A percentile compares a stretch with the other conserved stretches of the same genome.
phyloP scores from a whole-genome alignment of 2,113 vertebrate species.

The Drymodes brunneopygia region DNA sequence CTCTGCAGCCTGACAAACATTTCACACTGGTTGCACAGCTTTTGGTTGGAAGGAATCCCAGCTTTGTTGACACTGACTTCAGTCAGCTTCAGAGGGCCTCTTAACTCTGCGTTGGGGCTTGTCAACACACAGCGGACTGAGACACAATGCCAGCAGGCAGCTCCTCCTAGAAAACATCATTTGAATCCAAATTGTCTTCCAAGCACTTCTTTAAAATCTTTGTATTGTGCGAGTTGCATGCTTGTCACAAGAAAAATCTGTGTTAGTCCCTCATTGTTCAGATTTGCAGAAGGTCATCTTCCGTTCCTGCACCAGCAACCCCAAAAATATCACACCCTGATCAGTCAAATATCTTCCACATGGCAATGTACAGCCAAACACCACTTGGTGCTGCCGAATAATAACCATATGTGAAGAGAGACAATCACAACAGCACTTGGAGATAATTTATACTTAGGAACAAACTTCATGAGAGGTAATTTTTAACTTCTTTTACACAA shows the following conservation, averaged over 20 bases:
- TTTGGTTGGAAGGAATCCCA: slow-evolving; percentile 55
- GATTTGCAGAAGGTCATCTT: not conserved
- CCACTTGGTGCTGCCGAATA: not conserved
- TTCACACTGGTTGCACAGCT: slow-evolving; percentile 32
- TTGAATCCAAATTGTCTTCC: slow-evolving; percentile 16
- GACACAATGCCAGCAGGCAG: slow-evolving; percentile 40
- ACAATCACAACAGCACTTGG: not conserved
- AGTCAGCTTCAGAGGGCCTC: slow-evolving; percentile 49
- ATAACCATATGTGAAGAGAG: not conserved
- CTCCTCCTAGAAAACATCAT: slow-evolving; percentile 23
- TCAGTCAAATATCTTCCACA: not conserved
- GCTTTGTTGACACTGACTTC: slow-evolving; percentile 55
- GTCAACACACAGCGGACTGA: slow-evolving; percentile 21
- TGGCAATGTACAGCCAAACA: not conserved
- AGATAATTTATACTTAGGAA: not conserved
- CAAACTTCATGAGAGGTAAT: not conserved
- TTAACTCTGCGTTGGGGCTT: slow-evolving; percentile 39
- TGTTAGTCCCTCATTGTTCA: not conserved
- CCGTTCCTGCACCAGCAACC: not conserved
- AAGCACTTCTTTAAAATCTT: not conserved
- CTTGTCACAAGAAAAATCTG: not conserved
- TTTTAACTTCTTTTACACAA: not conserved
- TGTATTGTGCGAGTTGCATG: not conserved
- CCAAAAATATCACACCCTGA: not conserved
- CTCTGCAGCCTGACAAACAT: slow-evolving; percentile 14